Base-by-base conservation (phyloP, 2,113 vertebrate genomes). In the Hippocampus zosterae region DNA sequence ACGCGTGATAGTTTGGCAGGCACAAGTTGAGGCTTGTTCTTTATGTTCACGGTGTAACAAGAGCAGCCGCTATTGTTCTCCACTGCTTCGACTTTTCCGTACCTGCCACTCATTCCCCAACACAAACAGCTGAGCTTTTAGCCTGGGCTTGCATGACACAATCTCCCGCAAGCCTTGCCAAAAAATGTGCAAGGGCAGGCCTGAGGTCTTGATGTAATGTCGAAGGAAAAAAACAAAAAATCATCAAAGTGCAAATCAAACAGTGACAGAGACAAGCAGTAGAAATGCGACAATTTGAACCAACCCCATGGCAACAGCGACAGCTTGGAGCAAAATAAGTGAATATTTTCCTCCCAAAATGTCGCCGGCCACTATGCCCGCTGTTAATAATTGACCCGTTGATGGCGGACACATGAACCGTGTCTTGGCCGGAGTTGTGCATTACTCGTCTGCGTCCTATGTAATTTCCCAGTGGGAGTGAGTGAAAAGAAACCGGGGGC, bases 261-360 rank as follows among this genome's bases (percentile, higher is more conserved):
- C 10, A 27, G 11, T 25, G 55, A 57, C 55, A 57, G 55, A 15
- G 11, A 13, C 52, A 7, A 55, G 52, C 46, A 7, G 46, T 18
- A 7, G 15, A 18, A 48, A 18, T 53, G 2, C 19, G 23, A 25
- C 27, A 60, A 18, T 60, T 33, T 60, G 27, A 15, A 33, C 57
- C 27, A 29, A 59, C 33, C 33, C 87, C 89, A 91, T 91, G 80
- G 91, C 85, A 92, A 93, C 90, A 67, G 67, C 13, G n/a, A 66
- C 15, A 27, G 70, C 75, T 84, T 80, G 76, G 70, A 76, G 78
- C 33, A 37, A 90, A 91, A 92, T 91, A 89, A 90, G 89, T 92
- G 78, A 92, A 88, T 88, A 89, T 91, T 86, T 87, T 88, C 33
- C 74, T 88, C 85, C 82, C 83, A 78, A 90, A 92, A 91, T 91